Percentiles rank a stretch among this genome's conserved stretches.
phyloP scores from a whole-genome alignment of 2,888 invertebrate genomes.

The Pemphredon lugubris region DNA sequence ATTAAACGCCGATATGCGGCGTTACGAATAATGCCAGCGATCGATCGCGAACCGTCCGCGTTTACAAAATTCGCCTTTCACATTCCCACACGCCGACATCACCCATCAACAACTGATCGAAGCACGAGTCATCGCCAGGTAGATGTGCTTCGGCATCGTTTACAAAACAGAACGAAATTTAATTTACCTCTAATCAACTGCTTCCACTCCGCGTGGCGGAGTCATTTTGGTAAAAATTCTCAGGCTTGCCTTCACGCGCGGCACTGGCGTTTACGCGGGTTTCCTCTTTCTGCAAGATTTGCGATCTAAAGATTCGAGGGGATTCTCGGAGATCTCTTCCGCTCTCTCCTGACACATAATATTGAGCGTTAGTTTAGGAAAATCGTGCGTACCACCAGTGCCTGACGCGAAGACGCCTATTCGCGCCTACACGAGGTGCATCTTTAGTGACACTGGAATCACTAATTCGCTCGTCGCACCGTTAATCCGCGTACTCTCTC shows the following conservation, averaged over 20 bases:
- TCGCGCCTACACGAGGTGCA: constrained; percentile 20
- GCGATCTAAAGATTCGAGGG: neutral
- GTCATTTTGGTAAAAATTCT: constrained; percentile 73
- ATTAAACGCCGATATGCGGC: neutral
- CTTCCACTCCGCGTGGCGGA: constrained; percentile 54
- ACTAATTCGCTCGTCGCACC: constrained; percentile 25
- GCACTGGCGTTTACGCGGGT: constrained; percentile 15
- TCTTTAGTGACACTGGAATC: constrained; percentile 30
- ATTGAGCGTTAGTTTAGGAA: constrained; percentile 4
- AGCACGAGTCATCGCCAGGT: neutral
- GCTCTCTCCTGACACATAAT: neutral
- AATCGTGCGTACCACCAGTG: constrained; percentile 27
- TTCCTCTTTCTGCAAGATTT: neutral
- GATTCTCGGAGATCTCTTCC: no score
- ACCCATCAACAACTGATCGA: constrained; percentile 3
- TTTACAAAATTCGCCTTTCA: constrained; percentile 36
- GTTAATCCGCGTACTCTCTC: constrained; percentile 18
- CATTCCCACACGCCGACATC: constrained; percentile 13
- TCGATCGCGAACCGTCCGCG: constrained; percentile 38
- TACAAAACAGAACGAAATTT: constrained; percentile 57
- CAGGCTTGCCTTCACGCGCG: constrained; percentile 48
- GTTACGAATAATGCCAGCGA: constrained; percentile 23
- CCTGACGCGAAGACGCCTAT: constrained; percentile 24
- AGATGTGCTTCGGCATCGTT: constrained; percentile 36
- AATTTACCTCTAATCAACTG: constrained; percentile 61